phyloP scores from a whole-genome alignment of 1,140 invertebrate genomes.

The Caenorhabditis remanei region DNA sequence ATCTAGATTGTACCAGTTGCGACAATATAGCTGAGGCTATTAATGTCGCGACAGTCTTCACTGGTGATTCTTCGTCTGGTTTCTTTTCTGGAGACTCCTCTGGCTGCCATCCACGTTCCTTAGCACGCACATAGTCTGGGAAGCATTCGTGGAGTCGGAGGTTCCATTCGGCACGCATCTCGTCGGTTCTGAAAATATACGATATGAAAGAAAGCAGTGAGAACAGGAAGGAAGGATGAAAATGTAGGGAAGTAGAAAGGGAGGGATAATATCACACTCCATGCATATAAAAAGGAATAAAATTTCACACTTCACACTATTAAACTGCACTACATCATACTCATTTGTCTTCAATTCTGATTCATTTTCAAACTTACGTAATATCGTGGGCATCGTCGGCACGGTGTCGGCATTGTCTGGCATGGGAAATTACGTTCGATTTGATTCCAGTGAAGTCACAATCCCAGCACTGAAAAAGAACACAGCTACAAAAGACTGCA shows the following conservation, averaged over 20 bases:
- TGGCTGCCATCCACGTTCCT: slow-evolving; percentile 60
- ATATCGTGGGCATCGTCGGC: slow-evolving; percentile 59
- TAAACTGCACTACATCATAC: neutral
- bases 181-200: slow-evolving; percentile 52
- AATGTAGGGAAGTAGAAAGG: neutral
- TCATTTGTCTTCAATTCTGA: neutral
- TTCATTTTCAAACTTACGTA: slow-evolving; percentile 45
- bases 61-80: neutral
- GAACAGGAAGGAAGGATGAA: neutral
- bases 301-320: slow-evolving; percentile 30
- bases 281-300: neutral
- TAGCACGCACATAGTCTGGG: slow-evolving; percentile 62
- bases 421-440: slow-evolving; percentile 59
- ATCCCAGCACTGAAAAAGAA: slow-evolving; percentile 59
- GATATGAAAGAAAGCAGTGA: neutral
- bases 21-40: too few species aligned
- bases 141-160: slow-evolving; percentile 58
- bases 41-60: neutral
- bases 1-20: too few species aligned
- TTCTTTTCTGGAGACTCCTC: slow-evolving; percentile 30
- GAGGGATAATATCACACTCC: slow-evolving; percentile 29
- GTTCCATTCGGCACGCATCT: slow-evolving; percentile 63
- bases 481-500: slow-evolving; percentile 37
- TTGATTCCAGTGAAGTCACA: slow-evolving; percentile 64
- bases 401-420: slow-evolving; percentile 56